Evolutionary conservation across 2,888 invertebrate species (phyloP).

Genomic region (Caenorhabditis sp.): DNA sequence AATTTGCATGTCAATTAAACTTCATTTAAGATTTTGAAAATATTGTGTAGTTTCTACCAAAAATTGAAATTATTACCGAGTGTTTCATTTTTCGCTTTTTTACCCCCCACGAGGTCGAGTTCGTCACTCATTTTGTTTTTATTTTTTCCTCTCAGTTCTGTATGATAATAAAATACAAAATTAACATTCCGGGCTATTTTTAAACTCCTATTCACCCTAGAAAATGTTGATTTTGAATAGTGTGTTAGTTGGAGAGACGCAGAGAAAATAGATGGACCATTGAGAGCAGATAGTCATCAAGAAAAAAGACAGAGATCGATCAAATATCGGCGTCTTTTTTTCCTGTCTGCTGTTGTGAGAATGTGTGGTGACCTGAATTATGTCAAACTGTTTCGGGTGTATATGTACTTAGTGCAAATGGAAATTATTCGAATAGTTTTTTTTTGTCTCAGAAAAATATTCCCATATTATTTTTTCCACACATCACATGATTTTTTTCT

Average conservation of each 20-base stretch:
- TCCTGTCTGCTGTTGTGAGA: no score
- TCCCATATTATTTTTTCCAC: no score
- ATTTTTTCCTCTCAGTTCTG: no score
- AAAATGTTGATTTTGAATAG: not conserved
- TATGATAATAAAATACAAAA: no score
- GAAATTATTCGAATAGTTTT: not conserved
- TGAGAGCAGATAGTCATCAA: not conserved
- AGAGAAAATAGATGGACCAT: not conserved
- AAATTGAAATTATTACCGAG: no score
- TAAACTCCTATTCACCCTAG: not conserved
- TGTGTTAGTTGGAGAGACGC: not conserved
- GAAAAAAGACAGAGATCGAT: not conserved
- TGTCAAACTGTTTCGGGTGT: not conserved
- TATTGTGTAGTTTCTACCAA: no score
- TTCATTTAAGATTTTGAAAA: no score
- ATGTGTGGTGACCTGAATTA: not conserved
- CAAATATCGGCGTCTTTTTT: not conserved
- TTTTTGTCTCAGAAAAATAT: not conserved
- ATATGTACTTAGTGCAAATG: not conserved
- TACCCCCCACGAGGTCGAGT: no score
- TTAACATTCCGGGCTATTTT: no score
- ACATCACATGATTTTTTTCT: not conserved
- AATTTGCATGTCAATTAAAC: no score
- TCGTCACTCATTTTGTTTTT: no score
- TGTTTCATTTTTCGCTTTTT: no score